Percentiles rank a stretch among this genome's conserved stretches.
Evolutionary conservation across 2,113 vertebrate species (phyloP).

Genomic region (Heptranchias perlo): DNA sequence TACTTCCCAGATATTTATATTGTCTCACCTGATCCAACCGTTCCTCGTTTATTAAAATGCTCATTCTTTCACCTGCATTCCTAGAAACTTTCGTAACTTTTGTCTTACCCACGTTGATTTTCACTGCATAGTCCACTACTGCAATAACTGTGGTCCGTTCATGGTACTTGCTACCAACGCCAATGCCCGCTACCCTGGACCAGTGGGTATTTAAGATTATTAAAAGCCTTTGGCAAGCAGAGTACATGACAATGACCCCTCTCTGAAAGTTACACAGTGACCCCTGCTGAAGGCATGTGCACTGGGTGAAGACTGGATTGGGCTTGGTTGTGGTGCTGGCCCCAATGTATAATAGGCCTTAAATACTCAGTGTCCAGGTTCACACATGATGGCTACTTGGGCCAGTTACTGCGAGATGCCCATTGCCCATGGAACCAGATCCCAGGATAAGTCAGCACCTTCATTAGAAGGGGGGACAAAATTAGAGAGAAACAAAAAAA

Average conservation of each 20-base stretch:
- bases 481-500: too few relatives aligned
- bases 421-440: background rate
- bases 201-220: background rate
- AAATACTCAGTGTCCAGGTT: background rate
- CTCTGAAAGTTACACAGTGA: background rate
- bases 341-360: background rate
- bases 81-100: background rate
- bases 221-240: background rate
- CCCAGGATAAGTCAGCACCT: background rate
- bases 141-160: background rate
- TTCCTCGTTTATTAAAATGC: background rate
- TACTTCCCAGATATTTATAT: background rate
- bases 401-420: background rate
- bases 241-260: background rate
- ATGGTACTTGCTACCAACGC: background rate
- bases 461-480: background rate
- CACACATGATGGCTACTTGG: background rate
- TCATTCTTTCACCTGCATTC: too few relatives aligned
- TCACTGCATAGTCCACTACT: background rate
- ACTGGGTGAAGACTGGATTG: background rate
- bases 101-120: background rate
- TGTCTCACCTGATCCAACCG: background rate
- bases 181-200: background rate
- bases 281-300: background rate
- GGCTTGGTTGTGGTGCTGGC: background rate